A percentile compares a stretch with the other conserved stretches of the same genome.
phyloP scores from a whole-genome alignment of 2,113 vertebrate species.

The Ailuropoda melanoleuca region DNA sequence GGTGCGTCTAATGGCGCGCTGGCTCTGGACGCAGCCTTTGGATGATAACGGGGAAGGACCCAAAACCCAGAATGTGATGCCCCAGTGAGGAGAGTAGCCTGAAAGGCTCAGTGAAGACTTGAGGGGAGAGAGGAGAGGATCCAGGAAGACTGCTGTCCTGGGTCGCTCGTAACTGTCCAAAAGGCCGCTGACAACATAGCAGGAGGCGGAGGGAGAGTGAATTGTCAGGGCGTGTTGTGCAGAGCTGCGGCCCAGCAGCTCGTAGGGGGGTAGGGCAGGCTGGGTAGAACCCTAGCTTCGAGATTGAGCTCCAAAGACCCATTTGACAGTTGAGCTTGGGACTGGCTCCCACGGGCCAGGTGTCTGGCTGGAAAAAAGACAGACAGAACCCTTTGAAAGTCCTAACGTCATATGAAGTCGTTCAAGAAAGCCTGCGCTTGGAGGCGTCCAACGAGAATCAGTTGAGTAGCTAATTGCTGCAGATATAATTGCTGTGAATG shows the following conservation, averaged over 20 bases:
- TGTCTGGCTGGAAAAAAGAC: background rate
- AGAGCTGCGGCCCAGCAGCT: no score
- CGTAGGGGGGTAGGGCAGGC: no score
- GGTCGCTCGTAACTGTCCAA: no score
- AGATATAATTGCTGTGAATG: background rate
- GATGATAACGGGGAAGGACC: rapidly evolving
- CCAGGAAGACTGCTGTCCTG: background rate
- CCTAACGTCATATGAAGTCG: background rate
- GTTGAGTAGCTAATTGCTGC: background rate
- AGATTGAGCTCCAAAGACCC: background rate
- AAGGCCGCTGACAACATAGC: background rate
- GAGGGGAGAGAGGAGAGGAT: no score
- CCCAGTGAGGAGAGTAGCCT: background rate
- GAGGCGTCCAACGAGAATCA: background rate
- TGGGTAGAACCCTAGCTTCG: rapidly evolving
- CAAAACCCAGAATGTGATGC: no score
- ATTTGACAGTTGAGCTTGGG: background rate
- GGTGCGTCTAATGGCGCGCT: background rate
- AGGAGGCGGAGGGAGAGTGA: no score
- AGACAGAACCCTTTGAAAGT: background rate
- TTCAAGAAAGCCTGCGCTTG: background rate
- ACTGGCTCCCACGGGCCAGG: background rate
- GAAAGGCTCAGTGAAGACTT: background rate
- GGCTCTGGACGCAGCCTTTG: background rate
- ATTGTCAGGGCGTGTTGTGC: no score